A percentile compares a stretch with the other conserved stretches of the same genome.
phyloP scores from a whole-genome alignment of 2,888 invertebrate genomes.

The Ceraclea dissimilis region DNA sequence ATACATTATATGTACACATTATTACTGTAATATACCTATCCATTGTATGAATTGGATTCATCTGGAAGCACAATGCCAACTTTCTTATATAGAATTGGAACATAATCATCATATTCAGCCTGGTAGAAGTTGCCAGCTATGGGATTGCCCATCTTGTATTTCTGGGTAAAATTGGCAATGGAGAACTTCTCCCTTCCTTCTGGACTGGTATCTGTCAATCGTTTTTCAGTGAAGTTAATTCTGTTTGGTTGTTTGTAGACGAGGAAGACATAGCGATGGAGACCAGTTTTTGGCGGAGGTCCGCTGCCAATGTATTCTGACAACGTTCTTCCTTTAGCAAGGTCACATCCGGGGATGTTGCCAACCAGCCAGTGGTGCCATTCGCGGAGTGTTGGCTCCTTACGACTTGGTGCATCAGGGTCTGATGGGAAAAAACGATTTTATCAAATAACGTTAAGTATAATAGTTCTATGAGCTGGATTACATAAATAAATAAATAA shows the following conservation, averaged over 20 bases:
- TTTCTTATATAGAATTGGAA: slow-evolving; percentile 49
- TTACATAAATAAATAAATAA: background rate
- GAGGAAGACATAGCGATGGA: slow-evolving; percentile 74
- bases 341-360: slow-evolving; percentile 69
- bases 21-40: too few species aligned
- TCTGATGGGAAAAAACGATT: slow-evolving; percentile 41
- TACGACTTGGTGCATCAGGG: slow-evolving; percentile 84
- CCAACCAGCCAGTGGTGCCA: slow-evolving; percentile 89
- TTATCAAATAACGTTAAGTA: background rate
- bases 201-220: slow-evolving; percentile 44
- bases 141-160: slow-evolving; percentile 66
- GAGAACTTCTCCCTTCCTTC: slow-evolving; percentile 39
- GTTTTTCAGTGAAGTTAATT: slow-evolving; percentile 48
- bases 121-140: slow-evolving; percentile 76
- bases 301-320: slow-evolving; percentile 78
- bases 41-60: too few species aligned
- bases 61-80: slow-evolving; percentile 27
- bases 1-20: too few species aligned
- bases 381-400: slow-evolving; percentile 73
- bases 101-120: slow-evolving; percentile 76
- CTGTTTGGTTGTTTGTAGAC: slow-evolving; percentile 63
- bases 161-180: slow-evolving; percentile 56
- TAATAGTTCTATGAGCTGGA: background rate
- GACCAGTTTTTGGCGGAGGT: slow-evolving; percentile 68
- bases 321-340: slow-evolving; percentile 64